phyloP scores from a whole-genome alignment of 2,113 vertebrate species.

The Epinephelus cyanopodus region DNA sequence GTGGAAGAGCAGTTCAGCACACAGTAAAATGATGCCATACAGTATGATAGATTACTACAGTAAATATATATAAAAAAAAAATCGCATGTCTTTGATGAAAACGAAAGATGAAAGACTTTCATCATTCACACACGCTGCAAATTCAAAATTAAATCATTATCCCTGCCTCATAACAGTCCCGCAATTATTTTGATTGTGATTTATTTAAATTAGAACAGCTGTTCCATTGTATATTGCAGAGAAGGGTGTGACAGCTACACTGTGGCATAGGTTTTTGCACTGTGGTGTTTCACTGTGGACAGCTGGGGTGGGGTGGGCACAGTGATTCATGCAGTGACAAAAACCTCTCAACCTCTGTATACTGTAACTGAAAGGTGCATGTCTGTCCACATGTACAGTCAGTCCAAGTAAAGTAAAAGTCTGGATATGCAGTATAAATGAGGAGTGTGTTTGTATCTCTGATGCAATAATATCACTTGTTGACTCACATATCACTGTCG shows the following conservation, averaged over 20 bases:
- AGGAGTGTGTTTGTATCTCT: neutral
- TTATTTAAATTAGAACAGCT: neutral
- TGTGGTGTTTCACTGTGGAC: neutral
- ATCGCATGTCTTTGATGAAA: too few species aligned
- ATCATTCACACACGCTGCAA: too few species aligned
- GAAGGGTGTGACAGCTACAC: neutral
- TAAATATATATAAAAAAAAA: too few species aligned
- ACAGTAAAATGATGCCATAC: too few species aligned
- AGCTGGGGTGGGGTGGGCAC: neutral
- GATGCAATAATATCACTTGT: neutral
- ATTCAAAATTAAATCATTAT: too few species aligned
- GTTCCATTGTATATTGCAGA: neutral
- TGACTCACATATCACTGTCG: too few species aligned
- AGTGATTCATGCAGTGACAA: neutral
- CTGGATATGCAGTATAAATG: neutral
- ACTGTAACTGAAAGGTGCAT: neutral
- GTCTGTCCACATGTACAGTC: neutral
- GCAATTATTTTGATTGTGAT: too few species aligned
- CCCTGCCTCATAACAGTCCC: too few species aligned
- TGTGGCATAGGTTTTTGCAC: conserved; percentile 1
- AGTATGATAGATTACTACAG: too few species aligned
- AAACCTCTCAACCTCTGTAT: neutral
- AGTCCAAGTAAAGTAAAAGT: neutral
- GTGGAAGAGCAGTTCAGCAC: too few species aligned
- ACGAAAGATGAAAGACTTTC: too few species aligned